phyloP scores from a whole-genome alignment of 2,113 vertebrate species.

The Chaetorhynchus papuensis region DNA sequence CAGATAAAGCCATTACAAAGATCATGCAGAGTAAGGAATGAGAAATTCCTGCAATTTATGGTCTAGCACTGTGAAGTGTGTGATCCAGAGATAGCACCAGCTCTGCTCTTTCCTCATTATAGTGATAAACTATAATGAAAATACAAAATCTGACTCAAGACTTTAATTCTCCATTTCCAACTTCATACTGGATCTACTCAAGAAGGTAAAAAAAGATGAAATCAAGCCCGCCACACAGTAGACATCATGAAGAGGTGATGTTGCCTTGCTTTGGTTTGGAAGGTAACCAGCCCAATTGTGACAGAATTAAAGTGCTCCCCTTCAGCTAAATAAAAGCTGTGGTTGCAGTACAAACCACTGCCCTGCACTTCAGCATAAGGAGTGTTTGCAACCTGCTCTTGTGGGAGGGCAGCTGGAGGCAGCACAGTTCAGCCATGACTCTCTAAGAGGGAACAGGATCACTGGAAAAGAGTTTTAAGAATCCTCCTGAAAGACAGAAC shows the following conservation, averaged over 20 bases:
- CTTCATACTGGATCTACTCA: neutral
- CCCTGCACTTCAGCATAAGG: neutral
- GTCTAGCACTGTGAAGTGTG: neutral
- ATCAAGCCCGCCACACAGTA: fast-evolving
- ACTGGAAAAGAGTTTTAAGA: neutral
- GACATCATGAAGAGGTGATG: neutral
- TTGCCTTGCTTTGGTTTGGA: neutral
- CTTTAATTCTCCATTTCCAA: neutral
- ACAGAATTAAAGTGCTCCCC: neutral
- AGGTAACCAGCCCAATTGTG: neutral
- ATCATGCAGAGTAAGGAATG: neutral
- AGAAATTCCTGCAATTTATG: neutral
- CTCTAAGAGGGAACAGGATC: neutral
- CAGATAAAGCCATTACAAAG: neutral
- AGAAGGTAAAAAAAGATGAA: neutral
- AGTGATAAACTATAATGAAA: neutral
- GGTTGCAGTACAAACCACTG: neutral
- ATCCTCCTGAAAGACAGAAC: neutral
- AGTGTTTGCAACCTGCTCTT: neutral
- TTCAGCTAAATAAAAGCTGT: neutral
- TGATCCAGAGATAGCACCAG: neutral
- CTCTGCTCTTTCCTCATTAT: neutral
- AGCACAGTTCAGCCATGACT: neutral
- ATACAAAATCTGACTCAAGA: neutral
- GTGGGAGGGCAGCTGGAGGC: neutral